phyloP scores from a whole-genome alignment of 2,797 vertebrate species.

The Tokudaia muenninki region DNA sequence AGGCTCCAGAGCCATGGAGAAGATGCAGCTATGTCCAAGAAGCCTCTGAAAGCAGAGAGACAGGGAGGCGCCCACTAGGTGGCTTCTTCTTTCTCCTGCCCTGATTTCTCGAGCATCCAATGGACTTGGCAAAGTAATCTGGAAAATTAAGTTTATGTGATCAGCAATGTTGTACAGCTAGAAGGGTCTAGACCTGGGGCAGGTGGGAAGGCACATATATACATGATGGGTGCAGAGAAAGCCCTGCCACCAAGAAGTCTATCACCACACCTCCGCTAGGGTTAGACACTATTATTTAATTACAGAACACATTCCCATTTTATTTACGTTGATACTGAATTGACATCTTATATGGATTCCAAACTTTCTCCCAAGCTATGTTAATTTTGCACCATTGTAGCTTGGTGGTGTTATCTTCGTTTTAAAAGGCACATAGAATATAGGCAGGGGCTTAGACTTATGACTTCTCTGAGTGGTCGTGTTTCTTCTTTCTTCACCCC shows the following conservation, averaged over 20 bases:
- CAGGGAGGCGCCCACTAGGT: not conserved
- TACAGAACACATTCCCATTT: not conserved
- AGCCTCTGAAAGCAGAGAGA: not conserved
- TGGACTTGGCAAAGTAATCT: not conserved
- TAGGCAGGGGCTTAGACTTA: not conserved
- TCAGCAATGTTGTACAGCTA: not conserved
- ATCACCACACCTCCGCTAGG: not conserved
- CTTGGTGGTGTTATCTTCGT: not conserved
- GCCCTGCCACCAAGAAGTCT: not conserved
- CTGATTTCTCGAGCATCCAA: not conserved
- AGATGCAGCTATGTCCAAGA: not conserved
- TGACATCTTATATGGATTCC: not conserved
- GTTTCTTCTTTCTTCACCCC: not conserved
- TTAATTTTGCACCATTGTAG: not conserved
- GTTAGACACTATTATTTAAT: not conserved
- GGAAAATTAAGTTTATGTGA: not conserved
- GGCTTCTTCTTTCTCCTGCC: not conserved
- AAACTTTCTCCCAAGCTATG: not conserved
- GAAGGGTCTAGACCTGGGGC: not conserved
- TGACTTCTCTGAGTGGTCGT: not conserved
- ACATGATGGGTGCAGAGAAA: not conserved
- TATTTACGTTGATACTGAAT: not conserved
- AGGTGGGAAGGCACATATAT: not conserved
- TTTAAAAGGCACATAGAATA: not conserved
- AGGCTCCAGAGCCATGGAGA: not conserved